Percentiles rank a stretch among this genome's conserved stretches.
Evolutionary conservation across 1,140 invertebrate species (phyloP).

Genomic region (Panagrolaimus sp.): DNA sequence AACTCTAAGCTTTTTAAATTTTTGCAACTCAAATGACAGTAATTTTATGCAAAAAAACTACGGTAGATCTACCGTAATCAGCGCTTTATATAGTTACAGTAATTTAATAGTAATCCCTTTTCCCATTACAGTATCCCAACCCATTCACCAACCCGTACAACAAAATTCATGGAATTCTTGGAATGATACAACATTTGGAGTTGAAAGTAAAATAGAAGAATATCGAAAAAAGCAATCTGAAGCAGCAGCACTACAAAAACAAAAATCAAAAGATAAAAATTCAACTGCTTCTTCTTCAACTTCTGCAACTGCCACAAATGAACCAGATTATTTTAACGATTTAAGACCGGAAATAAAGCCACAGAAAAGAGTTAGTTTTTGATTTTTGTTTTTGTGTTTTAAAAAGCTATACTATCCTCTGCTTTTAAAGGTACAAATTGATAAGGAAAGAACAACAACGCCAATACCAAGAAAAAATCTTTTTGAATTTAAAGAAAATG

Average conservation of each 20-base stretch:
- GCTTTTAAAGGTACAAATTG: slow-evolving; percentile 22
- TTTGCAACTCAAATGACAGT: too few species aligned
- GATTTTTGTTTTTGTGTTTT: not conserved
- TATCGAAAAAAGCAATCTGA: slow-evolving; percentile 24
- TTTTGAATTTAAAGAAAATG: slow-evolving; percentile 30
- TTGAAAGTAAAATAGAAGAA: slow-evolving; percentile 36
- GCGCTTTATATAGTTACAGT: too few species aligned
- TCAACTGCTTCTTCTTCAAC: too few species aligned
- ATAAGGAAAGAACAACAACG: slow-evolving; percentile 6
- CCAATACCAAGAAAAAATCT: slow-evolving; percentile 25
- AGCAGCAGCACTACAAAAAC: slow-evolving; percentile 19
- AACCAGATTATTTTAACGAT: slow-evolving; percentile 35
- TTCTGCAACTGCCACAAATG: not conserved
- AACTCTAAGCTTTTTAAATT: too few species aligned
- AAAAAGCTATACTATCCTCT: not conserved
- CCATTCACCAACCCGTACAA: not conserved
- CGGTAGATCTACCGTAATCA: too few species aligned
- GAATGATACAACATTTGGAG: slow-evolving; percentile 24
- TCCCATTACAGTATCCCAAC: not conserved
- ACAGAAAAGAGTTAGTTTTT: slow-evolving; percentile 28
- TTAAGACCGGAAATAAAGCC: slow-evolving; percentile 34
- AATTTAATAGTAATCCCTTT: too few species aligned
- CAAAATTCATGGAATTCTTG: slow-evolving; percentile 27
- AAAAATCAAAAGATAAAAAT: slow-evolving; percentile 19
- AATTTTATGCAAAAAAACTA: too few species aligned